A percentile compares a stretch with the other conserved stretches of the same genome.
Conservation (phyloP, 2,113 vertebrate species). For the Neotoma lepida region DNA sequence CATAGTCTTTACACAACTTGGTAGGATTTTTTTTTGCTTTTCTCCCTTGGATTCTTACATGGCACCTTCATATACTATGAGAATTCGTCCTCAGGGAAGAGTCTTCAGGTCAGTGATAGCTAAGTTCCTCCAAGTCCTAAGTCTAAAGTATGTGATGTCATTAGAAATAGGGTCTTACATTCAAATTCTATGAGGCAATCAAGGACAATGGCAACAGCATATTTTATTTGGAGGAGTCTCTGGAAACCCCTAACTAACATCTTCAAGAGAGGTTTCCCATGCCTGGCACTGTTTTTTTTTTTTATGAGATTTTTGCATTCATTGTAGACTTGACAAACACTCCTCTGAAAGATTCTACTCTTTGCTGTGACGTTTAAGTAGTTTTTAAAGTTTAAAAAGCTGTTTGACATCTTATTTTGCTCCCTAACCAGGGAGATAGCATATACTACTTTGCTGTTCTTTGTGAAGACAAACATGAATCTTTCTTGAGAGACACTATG, state of each 20-base stretch:
- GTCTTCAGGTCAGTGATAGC: background rate
- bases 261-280: background rate
- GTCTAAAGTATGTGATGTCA: background rate
- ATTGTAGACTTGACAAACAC: background rate
- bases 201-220: too few species aligned
- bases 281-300: background rate
- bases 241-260: background rate
- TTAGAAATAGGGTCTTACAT: background rate
- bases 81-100: background rate
- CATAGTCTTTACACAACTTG: background rate
- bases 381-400: background rate
- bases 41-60: background rate
- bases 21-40: background rate
- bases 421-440: background rate
- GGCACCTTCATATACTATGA: too few species aligned
- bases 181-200: background rate
- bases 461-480: background rate
- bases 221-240: background rate
- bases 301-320: background rate
- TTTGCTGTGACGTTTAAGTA: background rate
- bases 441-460: background rate
- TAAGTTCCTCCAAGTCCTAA: background rate
- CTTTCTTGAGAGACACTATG: background rate
- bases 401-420: background rate
- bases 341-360: background rate